Evolutionary conservation across 37 sponge, comb jelly and placozoan species (phyloP).

Genomic region (Axinella damicornis): DNA sequence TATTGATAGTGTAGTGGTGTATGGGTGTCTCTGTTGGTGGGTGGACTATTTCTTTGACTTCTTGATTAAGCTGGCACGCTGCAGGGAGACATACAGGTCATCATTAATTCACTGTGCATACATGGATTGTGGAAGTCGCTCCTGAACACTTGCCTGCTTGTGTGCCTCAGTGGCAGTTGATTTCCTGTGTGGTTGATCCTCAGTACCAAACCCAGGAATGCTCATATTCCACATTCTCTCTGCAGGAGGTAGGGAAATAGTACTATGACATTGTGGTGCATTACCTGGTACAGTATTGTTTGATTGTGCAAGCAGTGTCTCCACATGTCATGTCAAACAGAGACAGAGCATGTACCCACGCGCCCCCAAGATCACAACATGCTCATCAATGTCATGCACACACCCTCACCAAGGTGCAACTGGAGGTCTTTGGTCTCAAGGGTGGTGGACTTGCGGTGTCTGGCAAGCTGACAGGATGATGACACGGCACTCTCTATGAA

Average conservation of each 20-base stretch:
- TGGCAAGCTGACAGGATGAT: conserved; percentile 88
- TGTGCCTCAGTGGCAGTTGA: conserved; percentile 86
- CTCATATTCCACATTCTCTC: conserved; percentile 93
- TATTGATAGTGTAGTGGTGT: too few relatives aligned
- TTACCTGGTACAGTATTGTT: too few relatives aligned
- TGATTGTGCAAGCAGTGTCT: not conserved
- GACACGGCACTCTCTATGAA: conserved; percentile 92
- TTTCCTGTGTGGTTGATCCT: conserved; percentile 64
- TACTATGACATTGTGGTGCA: too few relatives aligned
- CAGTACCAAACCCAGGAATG: conserved; percentile 88
- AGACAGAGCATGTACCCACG: too few relatives aligned
- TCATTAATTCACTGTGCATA: not conserved
- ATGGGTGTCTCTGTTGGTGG: too few relatives aligned
- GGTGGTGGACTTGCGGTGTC: conserved; percentile 86
- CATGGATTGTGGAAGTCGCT: not conserved
- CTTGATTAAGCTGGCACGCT: conserved; percentile 69
- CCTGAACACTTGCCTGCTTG: conserved; percentile 68
- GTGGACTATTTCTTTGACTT: conserved; percentile 63
- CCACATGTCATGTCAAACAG: not conserved
- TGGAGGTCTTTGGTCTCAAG: conserved; percentile 86
- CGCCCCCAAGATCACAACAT: too few relatives aligned
- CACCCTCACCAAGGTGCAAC: conserved; percentile 54
- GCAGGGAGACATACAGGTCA: not conserved
- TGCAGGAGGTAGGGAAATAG: conserved; percentile 10
- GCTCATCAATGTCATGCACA: not conserved